Percentiles rank a stretch among this genome's conserved stretches.
phyloP scores from a whole-genome alignment of 2,888 invertebrate genomes.

The Agonum fuliginosum region DNA sequence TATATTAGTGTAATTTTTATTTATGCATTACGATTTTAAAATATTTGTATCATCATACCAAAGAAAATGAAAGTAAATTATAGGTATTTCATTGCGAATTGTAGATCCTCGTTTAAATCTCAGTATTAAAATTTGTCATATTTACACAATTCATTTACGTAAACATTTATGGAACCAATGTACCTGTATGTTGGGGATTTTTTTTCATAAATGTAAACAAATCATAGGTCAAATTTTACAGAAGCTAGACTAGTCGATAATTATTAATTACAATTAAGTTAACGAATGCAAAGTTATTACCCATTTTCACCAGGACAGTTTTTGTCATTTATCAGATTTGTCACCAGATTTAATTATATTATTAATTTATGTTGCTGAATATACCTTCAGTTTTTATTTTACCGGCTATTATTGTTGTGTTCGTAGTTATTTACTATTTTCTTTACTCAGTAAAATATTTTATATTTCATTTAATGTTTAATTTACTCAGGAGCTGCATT shows the following conservation, averaged over 20 bases:
- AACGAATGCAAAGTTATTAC: conserved; percentile 44
- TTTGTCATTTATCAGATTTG: background rate
- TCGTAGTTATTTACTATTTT: background rate
- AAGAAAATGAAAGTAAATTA: conserved; percentile 18
- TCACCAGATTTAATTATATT: background rate
- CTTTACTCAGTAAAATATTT: conserved; percentile 1
- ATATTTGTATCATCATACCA: conserved; percentile 38
- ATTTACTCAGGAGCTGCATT: conserved; percentile 8
- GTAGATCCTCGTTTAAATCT: conserved; percentile 40
- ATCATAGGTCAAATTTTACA: conserved; percentile 35
- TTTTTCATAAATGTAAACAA: conserved; percentile 17
- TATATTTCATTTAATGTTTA: background rate
- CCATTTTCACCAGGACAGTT: conserved; percentile 47
- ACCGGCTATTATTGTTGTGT: background rate
- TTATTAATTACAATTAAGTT: conserved; percentile 50
- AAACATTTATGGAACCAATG: conserved; percentile 10
- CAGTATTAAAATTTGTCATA: conserved; percentile 28
- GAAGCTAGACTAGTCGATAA: conserved; percentile 53
- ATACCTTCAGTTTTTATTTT: background rate
- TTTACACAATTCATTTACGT: conserved; percentile 32
- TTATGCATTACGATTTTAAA: conserved; percentile 17
- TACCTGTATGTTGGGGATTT: conserved; percentile 5
- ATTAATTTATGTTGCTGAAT: background rate
- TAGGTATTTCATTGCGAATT: conserved; percentile 27
- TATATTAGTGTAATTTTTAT: conserved; percentile 22